Evolutionary conservation across 2,797 vertebrate species (phyloP).

Genomic region (Notolabrus celidotus): DNA sequence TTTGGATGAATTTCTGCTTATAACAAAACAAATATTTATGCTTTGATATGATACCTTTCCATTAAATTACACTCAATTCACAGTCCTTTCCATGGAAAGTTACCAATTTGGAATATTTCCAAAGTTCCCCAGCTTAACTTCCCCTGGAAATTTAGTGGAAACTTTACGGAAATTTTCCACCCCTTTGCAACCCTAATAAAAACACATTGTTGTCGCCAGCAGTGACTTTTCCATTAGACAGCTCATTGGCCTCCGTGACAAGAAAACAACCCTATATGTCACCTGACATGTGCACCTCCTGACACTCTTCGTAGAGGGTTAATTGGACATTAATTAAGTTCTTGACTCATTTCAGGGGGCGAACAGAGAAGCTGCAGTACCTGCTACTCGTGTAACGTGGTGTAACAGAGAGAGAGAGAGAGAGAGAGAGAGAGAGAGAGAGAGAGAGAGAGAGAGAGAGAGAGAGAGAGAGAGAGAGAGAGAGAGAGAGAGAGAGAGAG

Average conservation of each 20-base stretch:
- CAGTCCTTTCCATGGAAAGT: no score
- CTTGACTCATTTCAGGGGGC: slow-evolving; percentile 58
- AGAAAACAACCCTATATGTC: slow-evolving; percentile 23
- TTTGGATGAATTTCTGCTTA: no score
- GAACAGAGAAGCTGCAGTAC: slow-evolving; percentile 54
- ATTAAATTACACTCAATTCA: no score
- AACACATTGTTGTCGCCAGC: neutral
- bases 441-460: slow-evolving; percentile 68
- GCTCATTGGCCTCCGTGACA: slow-evolving; percentile 15
- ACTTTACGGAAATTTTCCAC: no score
- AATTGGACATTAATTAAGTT: slow-evolving; percentile 73
- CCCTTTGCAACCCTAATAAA: no score
- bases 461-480: slow-evolving; percentile 68
- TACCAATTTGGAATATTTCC: no score
- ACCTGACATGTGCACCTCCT: slow-evolving; percentile 37
- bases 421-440: slow-evolving; percentile 65
- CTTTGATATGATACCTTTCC: no score
- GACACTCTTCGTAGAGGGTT: slow-evolving; percentile 61
- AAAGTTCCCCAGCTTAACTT: no score
- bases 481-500: slow-evolving; percentile 67
- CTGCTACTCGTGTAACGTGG: slow-evolving; percentile 61
- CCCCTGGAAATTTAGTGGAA: no score
- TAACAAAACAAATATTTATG: no score
- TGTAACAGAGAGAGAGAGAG: slow-evolving; percentile 67
- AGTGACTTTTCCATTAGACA: no score